A percentile compares a stretch with the other conserved stretches of the same genome.
phyloP scores from a whole-genome alignment of 2,888 invertebrate species.

The Lymantria monacha region DNA sequence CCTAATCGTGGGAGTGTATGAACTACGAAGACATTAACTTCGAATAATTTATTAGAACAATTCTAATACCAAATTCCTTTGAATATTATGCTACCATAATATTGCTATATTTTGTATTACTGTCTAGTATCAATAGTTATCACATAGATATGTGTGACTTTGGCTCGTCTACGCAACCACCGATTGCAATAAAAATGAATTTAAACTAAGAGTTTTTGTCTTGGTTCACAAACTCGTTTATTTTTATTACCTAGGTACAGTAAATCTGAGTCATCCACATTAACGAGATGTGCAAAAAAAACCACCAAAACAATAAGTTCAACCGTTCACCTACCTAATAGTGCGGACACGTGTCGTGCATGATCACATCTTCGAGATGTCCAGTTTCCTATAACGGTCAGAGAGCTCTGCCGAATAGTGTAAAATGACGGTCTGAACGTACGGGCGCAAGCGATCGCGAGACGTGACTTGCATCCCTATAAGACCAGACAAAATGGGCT shows the following conservation, averaged over 20 bases:
- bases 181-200: too few relatives aligned
- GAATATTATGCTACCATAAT: too few relatives aligned
- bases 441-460: constrained; percentile 48
- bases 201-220: too few relatives aligned
- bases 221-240: too few relatives aligned
- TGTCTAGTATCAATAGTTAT: too few relatives aligned
- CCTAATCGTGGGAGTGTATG: too few relatives aligned
- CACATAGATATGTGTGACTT: too few relatives aligned
- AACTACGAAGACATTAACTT: too few relatives aligned
- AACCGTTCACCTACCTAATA: constrained; percentile 50
- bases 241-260: constrained; percentile 3
- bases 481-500: constrained; percentile 59
- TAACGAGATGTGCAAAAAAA: constrained; percentile 23
- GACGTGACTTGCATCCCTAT: constrained; percentile 70
- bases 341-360: constrained; percentile 55
- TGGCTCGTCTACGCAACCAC: too few relatives aligned
- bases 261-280: constrained; percentile 24
- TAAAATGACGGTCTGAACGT: constrained; percentile 53
- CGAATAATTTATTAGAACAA: too few relatives aligned
- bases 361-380: constrained; percentile 54
- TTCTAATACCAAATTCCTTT: too few relatives aligned
- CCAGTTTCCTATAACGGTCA: constrained; percentile 68
- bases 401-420: constrained; percentile 58
- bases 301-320: constrained; percentile 49
- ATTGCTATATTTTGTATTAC: too few relatives aligned